Base-by-base conservation (phyloP, 2,113 vertebrate genomes). In the Gymnocephalus cernua region DNA sequence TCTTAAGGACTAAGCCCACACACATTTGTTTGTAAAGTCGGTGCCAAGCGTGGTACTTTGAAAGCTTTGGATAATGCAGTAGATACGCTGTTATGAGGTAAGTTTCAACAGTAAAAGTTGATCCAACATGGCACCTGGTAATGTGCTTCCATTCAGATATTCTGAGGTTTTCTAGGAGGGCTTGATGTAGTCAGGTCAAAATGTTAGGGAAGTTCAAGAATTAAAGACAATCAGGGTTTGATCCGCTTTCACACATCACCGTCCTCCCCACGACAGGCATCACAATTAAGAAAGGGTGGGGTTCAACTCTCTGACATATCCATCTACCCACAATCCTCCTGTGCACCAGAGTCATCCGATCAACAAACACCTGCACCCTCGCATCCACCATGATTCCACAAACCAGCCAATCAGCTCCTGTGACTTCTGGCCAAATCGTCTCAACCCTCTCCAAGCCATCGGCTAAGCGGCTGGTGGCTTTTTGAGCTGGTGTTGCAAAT, bases 321-420 rank as follows among this genome's bases (percentile, higher is more conserved):
- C 95, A 95, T 95, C 90, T 82, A 93, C 91, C 91, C 89, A 93
- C 91, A 91, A 93, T 92, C 90, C 88, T 90, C 89, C 90, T 93
- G 93, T 95, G 89, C 92, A 93, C 94, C 91, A 94, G 89, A 87
- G 86, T 89, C 95, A 95, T 94, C 87, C 67, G 90, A 93, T 90
- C 93, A 93, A 89, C 89, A 90, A 93, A 93, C 88, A 93, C 91
- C 93, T 93, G 91, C 88, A 87, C 91, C 88, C 89, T 87, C 18
- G 75, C 93, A 91, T 94, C 91, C 91, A 77, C 92, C 92, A 94
- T 94, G 87, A 93, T 79, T 94, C 93, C 93, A 91, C 91, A 85
- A 86, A 89, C 89, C 91, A 91, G 92, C 87, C 79, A 63, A 87
- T 84, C 89, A 73, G 85, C 85, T 90, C 83, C 90, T 79, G 86